A percentile compares a stretch with the other conserved stretches of the same genome.
These are phyloP conservation scores for Tenthredo mesomela DNA, from an alignment of 2,888 invertebrate species.

Conservation along the genomic window DNA sequence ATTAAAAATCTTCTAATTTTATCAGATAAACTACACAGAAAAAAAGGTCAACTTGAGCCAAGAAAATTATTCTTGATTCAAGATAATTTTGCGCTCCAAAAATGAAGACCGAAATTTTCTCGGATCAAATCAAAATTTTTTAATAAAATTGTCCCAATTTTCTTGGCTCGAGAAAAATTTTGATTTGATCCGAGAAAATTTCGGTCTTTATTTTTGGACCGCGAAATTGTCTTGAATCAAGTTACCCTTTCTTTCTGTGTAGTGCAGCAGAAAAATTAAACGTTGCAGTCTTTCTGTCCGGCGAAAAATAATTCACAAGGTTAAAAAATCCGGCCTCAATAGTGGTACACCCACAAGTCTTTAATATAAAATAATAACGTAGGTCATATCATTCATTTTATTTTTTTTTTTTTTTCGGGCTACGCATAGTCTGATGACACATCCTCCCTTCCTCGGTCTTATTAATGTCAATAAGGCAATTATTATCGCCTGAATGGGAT, in stretches of 20 bases:
- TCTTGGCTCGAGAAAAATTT: too few relatives aligned
- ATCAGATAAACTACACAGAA: background rate
- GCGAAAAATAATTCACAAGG: background rate
- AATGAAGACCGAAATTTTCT: too few relatives aligned
- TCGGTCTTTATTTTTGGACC: too few relatives aligned
- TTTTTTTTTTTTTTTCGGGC: conserved; percentile 2
- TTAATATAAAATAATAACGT: conserved; percentile 9
- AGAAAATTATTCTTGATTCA: too few relatives aligned
- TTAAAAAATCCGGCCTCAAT: background rate
- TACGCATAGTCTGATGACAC: conserved; percentile 63
- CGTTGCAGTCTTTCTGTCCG: background rate
- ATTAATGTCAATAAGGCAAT: conserved; percentile 76
- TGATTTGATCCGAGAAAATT: too few relatives aligned
- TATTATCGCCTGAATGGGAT: conserved; percentile 68
- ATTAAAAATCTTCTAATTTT: background rate
- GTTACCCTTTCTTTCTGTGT: too few relatives aligned
- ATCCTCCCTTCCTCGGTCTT: conserved; percentile 69
- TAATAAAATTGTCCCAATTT: too few relatives aligned
- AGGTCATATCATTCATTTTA: background rate
- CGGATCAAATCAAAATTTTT: too few relatives aligned
- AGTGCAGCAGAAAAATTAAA: background rate
- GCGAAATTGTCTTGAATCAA: too few relatives aligned
- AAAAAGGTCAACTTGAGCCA: too few relatives aligned
- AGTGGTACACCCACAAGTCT: background rate
- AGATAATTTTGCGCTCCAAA: too few relatives aligned